Percentiles rank a stretch among this genome's conserved stretches.
phyloP scores from a whole-genome alignment of 2,797 vertebrate species.

The Prunella strophiata region DNA sequence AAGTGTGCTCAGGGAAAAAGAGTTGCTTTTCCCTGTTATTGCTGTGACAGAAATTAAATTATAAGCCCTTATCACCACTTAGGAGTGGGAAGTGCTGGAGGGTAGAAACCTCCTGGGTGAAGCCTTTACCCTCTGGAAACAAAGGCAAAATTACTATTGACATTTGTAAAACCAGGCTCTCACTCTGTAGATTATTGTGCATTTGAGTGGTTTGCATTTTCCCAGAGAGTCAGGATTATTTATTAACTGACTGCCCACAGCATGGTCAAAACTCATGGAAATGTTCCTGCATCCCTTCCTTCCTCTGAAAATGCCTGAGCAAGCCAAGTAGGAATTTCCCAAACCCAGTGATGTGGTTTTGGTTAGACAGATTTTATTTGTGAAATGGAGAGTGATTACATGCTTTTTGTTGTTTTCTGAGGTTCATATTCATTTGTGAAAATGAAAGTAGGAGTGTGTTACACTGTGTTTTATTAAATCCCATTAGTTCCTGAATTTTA shows the following conservation, averaged over 20 bases:
- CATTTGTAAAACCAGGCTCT: not conserved
- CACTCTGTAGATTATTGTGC: not conserved
- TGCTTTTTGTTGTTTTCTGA: not conserved
- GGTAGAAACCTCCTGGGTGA: not conserved
- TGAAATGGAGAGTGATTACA: not conserved
- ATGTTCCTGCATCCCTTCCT: not conserved
- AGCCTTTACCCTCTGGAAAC: not conserved
- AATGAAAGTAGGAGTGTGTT: constrained; percentile 10
- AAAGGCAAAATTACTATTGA: not conserved
- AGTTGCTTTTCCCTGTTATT: not conserved
- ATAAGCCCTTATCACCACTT: not conserved
- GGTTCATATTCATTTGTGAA: not conserved
- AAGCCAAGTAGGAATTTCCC: not conserved
- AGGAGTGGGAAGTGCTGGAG: not conserved
- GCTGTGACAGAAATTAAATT: constrained; percentile 44
- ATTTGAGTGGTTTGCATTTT: not conserved
- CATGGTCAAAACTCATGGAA: not conserved
- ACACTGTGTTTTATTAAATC: constrained; percentile 43
- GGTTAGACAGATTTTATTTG: not conserved
- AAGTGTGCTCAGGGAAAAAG: not conserved
- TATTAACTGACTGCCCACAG: not conserved
- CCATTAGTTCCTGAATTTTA: constrained; percentile 8
- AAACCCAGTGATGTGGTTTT: not conserved
- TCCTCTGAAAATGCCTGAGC: not conserved
- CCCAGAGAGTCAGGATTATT: not conserved